Evolutionary conservation across 2,888 invertebrate species (phyloP).

Genomic region (Tenthredo mesomela): DNA sequence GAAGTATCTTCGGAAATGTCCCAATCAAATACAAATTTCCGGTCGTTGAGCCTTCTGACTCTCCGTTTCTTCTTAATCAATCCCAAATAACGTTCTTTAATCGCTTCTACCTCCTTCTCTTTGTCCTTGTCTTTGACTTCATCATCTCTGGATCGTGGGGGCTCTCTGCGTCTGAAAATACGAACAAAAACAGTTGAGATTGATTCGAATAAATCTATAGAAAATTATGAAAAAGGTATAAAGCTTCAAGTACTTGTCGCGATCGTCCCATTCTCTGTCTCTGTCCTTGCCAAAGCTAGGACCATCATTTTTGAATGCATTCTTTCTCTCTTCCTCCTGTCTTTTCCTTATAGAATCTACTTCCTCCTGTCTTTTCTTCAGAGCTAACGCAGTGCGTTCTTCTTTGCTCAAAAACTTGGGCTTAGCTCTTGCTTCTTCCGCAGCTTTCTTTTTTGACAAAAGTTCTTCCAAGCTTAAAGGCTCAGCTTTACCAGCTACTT

Average conservation of each 20-base stretch:
- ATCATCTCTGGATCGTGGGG: constrained; percentile 77
- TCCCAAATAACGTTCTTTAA: constrained; percentile 96
- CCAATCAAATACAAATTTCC: constrained; percentile 99
- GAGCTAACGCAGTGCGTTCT: constrained; percentile 93
- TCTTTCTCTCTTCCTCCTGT: constrained; percentile 83
- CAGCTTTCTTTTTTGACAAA: constrained; percentile 96
- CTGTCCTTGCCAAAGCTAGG: constrained; percentile 74
- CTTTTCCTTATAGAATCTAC: constrained; percentile 89
- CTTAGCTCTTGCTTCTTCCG: constrained; percentile 96
- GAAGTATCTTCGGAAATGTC: constrained; percentile 99
- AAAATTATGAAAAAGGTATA: not conserved
- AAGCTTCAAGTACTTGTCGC: constrained; percentile 70
- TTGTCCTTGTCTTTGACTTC: constrained; percentile 89
- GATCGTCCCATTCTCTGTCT: constrained; percentile 79
- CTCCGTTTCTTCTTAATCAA: constrained; percentile 95
- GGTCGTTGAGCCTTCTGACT: constrained; percentile 95
- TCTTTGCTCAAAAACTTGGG: constrained; percentile 98
- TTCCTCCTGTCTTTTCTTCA: constrained; percentile 93
- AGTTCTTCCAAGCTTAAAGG: constrained; percentile 98
- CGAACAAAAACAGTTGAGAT: not conserved
- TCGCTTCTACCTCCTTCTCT: constrained; percentile 96
- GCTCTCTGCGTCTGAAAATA: constrained; percentile 70
- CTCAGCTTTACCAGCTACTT: constrained; percentile 82
- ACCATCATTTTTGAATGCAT: constrained; percentile 67
- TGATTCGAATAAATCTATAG: not conserved